phyloP scores from a whole-genome alignment of 2,888 invertebrate genomes.

The Dusona sp. region DNA sequence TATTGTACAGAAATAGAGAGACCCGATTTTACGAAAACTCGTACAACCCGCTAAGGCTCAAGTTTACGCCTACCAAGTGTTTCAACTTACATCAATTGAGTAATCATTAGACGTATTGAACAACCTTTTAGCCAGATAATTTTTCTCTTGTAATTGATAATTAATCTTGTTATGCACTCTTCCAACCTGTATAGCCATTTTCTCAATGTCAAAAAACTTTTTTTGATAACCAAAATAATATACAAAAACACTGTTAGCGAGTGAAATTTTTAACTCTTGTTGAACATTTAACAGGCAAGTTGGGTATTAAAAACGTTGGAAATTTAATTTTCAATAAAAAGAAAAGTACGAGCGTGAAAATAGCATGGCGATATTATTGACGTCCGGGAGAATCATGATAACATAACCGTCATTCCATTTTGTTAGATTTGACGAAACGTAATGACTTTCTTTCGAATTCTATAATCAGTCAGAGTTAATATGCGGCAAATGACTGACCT shows the following conservation, averaged over 20 bases:
- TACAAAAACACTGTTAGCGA: background rate
- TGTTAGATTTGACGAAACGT: too few species aligned
- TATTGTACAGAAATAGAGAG: constrained; percentile 57
- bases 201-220: background rate
- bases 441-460: constrained; percentile 9
- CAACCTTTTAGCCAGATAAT: background rate
- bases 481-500: background rate
- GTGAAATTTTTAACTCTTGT: background rate
- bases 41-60: background rate
- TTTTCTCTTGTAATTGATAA: background rate
- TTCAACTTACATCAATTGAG: constrained; percentile 16
- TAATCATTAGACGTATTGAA: constrained; percentile 6
- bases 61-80: constrained; percentile 37
- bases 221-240: background rate
- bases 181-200: background rate
- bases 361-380: too few species aligned
- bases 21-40: constrained; percentile 28
- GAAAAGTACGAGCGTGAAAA: too few species aligned
- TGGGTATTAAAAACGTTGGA: too few species aligned
- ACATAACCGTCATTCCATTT: too few species aligned
- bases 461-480: constrained; percentile 8
- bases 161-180: background rate
- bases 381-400: too few species aligned
- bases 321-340: too few species aligned
- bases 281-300: too few species aligned